Evolutionary conservation across 1,140 invertebrate species (phyloP), one percentile per base, ranked within the genome.

Genomic region (Diachasmimorpha longicaudata): DNA sequence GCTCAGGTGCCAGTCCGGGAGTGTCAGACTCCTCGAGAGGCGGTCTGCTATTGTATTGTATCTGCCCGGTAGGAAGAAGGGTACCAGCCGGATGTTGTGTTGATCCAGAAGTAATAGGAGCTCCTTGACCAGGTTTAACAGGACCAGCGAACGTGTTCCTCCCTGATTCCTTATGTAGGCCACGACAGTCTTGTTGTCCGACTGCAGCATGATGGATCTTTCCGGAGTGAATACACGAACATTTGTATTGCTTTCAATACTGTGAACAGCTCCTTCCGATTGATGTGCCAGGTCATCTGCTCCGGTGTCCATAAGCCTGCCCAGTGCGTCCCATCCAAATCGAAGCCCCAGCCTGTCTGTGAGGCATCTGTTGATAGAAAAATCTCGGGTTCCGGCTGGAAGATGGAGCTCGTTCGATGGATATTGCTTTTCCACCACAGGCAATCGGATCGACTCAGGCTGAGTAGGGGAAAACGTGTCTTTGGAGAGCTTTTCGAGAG

Each of bases 301-400:
- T 63, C 36, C 55, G 5, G 14, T 1, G 69, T 31, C 81, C 82
- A 85, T 21, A n/a, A n/a, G 0, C 79, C 81, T 36, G 63, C 69
- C 11, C 75, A 42, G 21, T 70, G 0, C 2, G 25, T 48, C 39
- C 80, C 70, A 81, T 83, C 55, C 25, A 83, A 21, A 1, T 79
- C 75, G n/a, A 80, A 78, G 6, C 78, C 79, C 82, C 82, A 82
- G 58, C 80, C 83, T 14, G 52, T 25, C 48, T 83, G 79, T n/a
- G 82, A 79, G 13, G 82, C 82, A 74, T 86, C 84, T 52, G 80
- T 83, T 44, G 80, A 72, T 39, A 84, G 19, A 52, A 85, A 86
- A 21, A 79, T 75, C 14, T 76, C 75, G 36, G 80, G 74, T 0
- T 75, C 23, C 3, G 37, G 66, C 37, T 67, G 63, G 58, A 83